phyloP scores from a whole-genome alignment of 2,113 vertebrate genomes.

The Callaeas wilsoni region DNA sequence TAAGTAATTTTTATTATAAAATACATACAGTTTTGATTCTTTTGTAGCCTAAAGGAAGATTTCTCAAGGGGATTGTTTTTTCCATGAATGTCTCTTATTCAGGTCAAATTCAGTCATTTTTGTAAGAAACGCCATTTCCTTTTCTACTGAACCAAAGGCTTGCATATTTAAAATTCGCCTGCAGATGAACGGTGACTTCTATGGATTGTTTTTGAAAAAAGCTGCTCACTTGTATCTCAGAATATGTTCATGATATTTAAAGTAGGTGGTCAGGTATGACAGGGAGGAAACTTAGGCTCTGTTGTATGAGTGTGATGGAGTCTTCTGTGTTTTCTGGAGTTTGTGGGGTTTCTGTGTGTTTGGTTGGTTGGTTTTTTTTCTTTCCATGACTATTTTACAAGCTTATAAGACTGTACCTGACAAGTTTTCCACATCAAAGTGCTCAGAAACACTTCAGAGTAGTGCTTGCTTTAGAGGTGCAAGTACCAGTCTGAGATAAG shows the following conservation, averaged over 20 bases:
- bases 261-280: accelerated
- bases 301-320: background rate
- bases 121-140: background rate
- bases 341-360: background rate
- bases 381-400: background rate
- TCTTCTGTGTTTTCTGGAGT: background rate
- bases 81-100: background rate
- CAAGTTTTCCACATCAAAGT: background rate
- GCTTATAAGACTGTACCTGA: background rate
- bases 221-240: background rate
- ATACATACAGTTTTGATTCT: background rate
- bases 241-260: background rate
- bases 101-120: background rate
- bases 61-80: background rate
- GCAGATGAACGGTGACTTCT: background rate
- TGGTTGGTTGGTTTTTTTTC: background rate
- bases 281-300: background rate
- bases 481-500: background rate
- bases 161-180: background rate
- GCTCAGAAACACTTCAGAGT: background rate
- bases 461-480: background rate
- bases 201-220: background rate
- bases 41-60: background rate
- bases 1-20: background rate
- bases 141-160: background rate